Base-by-base conservation (phyloP, 2,797 vertebrate genomes). In the Sebastes diploproa region DNA sequence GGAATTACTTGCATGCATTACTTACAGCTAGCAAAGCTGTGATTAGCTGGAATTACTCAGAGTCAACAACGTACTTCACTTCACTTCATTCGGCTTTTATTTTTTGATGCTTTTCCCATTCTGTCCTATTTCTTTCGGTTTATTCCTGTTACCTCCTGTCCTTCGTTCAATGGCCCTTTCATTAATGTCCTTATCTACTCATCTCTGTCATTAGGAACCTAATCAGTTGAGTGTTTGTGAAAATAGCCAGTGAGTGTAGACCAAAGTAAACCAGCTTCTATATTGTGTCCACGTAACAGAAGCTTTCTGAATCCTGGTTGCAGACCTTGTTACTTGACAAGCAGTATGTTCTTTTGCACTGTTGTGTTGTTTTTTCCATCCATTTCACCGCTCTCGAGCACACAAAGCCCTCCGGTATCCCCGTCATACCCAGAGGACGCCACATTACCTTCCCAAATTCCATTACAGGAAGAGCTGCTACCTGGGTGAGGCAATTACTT, bases 401-500 rank as follows among this genome's bases (percentile, higher is more conserved):
- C 70, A 88, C 61, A 72, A 73, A 84, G 72, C 81, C 77, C 73
- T 77, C 55, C 63, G 34, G 65, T 81, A 30, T 61, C 34, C 34
- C 38, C 54, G 68, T 81, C 58, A 27, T 65, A 75, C 87, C 86
- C 75, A 38, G 74, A 81, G 86, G 86, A 91, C 71, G 68, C 78
- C 80, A 81, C 85, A 88, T 88, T 92, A 91, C 82, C 82, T 86
- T 81, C 81, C 86, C 88, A 91, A 86, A 92, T 89, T 90, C 83
- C 80, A 91, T 92, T 92, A 92, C 84, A 88, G 83, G 74, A 89
- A 72, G 81, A 81, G 82, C 79, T 62, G 88, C 83, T 92, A 86
- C 88, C 86, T 82, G 81, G 86, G 89, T 80, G 86, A 93, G 85
- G 89, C 88, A 92, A 91, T 94, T 93, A 93, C 88, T 91, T 89